These are phyloP conservation scores for Pristionchus maxplancki DNA, from an alignment of 2,888 invertebrate species.

Conservation along the genomic window DNA sequence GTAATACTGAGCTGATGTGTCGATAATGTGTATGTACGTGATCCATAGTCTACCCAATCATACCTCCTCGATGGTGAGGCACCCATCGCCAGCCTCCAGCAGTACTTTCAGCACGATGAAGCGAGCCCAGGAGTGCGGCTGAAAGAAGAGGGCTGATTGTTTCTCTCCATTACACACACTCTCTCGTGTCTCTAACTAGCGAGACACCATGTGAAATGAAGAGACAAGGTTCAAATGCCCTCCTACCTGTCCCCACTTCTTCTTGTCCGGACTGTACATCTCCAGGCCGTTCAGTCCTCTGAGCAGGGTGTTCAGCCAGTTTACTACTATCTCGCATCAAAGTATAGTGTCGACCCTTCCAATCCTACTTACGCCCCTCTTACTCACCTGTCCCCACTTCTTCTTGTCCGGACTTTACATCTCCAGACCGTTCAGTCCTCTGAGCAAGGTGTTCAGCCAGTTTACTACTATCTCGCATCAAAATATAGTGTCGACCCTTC, in stretches of 20 bases:
- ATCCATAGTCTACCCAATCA: background rate
- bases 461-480: conserved; percentile 94
- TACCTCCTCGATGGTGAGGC: conserved; percentile 86
- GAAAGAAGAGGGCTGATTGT: conserved; percentile 33
- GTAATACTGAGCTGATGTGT: background rate
- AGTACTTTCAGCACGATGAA: conserved; percentile 91
- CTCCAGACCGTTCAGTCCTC: conserved; percentile 90
- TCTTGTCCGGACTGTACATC: conserved; percentile 90
- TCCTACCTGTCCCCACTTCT: conserved; percentile 89
- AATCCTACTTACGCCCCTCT: no score
- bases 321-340: conserved; percentile 93
- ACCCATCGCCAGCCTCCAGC: conserved; percentile 89
- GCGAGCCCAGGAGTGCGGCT: conserved; percentile 87
- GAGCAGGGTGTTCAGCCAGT: no score
- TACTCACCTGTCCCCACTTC: conserved; percentile 92
- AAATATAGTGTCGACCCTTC: no score
- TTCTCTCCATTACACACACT: no score
- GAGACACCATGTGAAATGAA: no score
- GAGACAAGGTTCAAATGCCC: no score
- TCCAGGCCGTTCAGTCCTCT: conserved; percentile 90
- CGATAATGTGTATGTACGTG: background rate
- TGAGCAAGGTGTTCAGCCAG: no score
- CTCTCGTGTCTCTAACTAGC: no score
- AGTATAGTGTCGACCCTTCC: no score
- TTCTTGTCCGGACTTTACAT: conserved; percentile 91